Conservation (phyloP, 2,797 vertebrate genomes). For the Acrossocheilus fasciatus region DNA sequence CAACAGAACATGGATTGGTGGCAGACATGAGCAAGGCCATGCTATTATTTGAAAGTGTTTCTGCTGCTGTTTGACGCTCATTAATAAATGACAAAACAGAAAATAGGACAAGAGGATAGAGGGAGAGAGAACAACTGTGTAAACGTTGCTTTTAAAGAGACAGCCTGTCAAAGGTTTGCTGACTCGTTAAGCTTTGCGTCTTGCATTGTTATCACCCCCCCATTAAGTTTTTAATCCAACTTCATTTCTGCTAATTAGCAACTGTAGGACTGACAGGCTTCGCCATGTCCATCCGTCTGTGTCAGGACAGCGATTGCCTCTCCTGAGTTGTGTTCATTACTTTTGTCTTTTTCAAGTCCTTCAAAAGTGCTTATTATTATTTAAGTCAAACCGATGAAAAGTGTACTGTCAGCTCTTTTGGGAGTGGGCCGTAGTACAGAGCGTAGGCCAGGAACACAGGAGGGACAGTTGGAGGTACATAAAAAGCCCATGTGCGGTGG, state of each 20-base stretch:
- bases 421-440: conserved; percentile 30
- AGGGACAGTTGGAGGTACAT: conserved; percentile 27
- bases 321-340: conserved; percentile 61
- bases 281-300: conserved; percentile 59
- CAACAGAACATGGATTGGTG: not conserved
- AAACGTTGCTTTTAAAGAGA: conserved; percentile 51
- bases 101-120: conserved; percentile 27
- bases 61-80: conserved; percentile 68
- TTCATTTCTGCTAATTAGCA: conserved; percentile 64
- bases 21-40: conserved; percentile 13
- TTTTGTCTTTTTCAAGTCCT: conserved; percentile 68
- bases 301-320: conserved; percentile 47
- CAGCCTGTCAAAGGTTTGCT: conserved; percentile 52
- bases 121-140: conserved; percentile 13
- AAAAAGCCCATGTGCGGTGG: conserved; percentile 31
- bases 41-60: conserved; percentile 6
- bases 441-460: conserved; percentile 41
- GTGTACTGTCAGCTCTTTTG: conserved; percentile 61
- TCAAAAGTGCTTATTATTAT: conserved; percentile 69
- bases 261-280: conserved; percentile 54
- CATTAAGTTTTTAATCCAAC: conserved; percentile 65
- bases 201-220: conserved; percentile 48
- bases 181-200: conserved; percentile 51
- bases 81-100: conserved; percentile 56
- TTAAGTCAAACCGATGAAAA: conserved; percentile 58